Percentiles rank a stretch among this genome's conserved stretches.
Conservation (phyloP, 2,888 invertebrate species). For the Heliconius charithonia region DNA sequence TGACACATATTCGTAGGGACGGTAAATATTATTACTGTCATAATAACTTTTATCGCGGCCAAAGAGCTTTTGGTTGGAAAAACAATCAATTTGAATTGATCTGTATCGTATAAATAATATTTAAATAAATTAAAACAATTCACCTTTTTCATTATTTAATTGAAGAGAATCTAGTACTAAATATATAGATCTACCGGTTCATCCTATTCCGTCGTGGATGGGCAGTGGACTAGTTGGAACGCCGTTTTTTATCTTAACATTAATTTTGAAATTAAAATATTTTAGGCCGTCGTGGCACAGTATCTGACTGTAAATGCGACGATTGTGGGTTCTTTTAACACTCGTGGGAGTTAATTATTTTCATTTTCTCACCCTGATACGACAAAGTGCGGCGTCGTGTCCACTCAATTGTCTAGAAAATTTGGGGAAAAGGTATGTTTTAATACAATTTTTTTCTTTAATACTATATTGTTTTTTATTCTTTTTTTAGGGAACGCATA, state of each 20-base stretch:
- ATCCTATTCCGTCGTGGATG: not conserved
- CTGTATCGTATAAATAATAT: not conserved
- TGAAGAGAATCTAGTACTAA: no score
- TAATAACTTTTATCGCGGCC: constrained; percentile 15
- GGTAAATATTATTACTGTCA: constrained; percentile 15
- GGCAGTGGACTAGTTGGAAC: not conserved
- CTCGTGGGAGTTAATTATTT: not conserved
- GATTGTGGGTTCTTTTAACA: not conserved
- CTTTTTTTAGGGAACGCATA: no score
- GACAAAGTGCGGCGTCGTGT: not conserved
- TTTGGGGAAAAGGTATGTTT: not conserved
- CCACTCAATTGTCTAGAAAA: not conserved
- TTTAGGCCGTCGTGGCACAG: not conserved
- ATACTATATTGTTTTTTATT: no score
- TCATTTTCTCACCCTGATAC: not conserved
- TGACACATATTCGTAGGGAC: constrained; percentile 1
- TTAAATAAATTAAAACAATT: not conserved
- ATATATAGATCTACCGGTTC: no score
- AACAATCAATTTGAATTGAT: not conserved
- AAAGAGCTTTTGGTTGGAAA: constrained; percentile 12
- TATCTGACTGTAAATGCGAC: not conserved
- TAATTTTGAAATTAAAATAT: no score
- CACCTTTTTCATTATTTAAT: not conserved
- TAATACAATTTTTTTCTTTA: no score
- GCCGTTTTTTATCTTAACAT: not conserved